phyloP scores from a whole-genome alignment of 2,797 vertebrate species.

The Allenopithecus nigroviridis region DNA sequence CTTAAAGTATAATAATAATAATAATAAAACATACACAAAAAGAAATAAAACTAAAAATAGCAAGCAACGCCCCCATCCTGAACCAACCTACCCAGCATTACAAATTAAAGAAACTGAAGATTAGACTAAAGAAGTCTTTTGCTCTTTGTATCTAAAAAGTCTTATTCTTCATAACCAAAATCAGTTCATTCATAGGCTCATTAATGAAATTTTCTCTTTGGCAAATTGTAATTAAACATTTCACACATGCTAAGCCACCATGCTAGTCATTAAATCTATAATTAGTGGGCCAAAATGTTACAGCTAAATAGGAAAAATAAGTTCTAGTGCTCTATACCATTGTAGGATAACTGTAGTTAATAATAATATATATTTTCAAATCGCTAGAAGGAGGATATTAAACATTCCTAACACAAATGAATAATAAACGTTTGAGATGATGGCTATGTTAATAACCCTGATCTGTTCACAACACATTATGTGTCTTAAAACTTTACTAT shows the following conservation, averaged over 20 bases:
- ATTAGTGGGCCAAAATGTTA: not conserved
- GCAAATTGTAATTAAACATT: constrained; percentile 14
- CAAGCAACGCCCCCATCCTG: not conserved
- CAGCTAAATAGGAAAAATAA: not conserved
- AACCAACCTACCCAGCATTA: not conserved
- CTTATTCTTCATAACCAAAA: not conserved
- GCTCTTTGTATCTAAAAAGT: not conserved
- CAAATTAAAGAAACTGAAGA: not conserved
- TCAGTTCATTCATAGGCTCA: not conserved
- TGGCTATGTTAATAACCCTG: not conserved
- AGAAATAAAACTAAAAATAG: not conserved
- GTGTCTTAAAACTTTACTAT: not conserved
- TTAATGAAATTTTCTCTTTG: not conserved
- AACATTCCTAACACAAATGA: not conserved
- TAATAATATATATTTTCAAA: not conserved
- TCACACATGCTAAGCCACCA: not conserved
- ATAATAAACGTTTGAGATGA: not conserved
- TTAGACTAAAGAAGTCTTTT: not conserved
- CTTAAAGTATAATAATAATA: too few species aligned
- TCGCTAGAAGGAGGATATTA: not conserved
- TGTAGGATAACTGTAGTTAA: not conserved
- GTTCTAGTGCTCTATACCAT: not conserved
- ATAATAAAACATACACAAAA: not conserved
- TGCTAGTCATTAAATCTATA: not conserved
- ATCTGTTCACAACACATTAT: not conserved